These are phyloP conservation scores for Rhabdornis inornatus DNA, from an alignment of 2,113 vertebrate species.

Conservation along the genomic window DNA sequence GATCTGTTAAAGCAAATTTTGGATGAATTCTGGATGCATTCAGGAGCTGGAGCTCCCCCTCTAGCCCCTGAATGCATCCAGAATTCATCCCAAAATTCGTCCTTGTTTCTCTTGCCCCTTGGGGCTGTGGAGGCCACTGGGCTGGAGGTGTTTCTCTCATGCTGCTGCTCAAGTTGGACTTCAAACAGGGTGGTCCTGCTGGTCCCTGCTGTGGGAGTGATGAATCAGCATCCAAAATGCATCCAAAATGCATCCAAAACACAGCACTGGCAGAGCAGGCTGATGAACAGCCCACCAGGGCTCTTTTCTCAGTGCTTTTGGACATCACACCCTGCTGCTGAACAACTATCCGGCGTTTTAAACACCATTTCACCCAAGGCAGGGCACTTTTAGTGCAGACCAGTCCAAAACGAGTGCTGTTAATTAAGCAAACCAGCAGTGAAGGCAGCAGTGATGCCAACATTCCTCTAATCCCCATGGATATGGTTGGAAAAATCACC, in stretches of 20 bases:
- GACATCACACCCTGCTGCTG: not conserved
- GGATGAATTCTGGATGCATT: not conserved
- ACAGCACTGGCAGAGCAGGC: not conserved
- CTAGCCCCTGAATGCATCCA: not conserved
- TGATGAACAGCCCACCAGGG: not conserved
- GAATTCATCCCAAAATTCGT: not conserved
- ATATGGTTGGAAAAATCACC: rapidly evolving
- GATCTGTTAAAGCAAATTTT: not conserved
- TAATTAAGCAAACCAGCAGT: not conserved
- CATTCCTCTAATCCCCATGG: not conserved
- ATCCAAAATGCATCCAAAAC: not conserved
- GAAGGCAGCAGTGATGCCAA: not conserved
- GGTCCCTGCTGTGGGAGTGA: rapidly evolving
- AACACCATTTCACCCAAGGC: not conserved
- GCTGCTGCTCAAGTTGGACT: rapidly evolving
- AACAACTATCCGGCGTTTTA: not conserved
- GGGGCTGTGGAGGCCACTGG: not conserved
- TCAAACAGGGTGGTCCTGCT: no score
- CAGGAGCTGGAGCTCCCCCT: not conserved
- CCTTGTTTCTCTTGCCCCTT: not conserved
- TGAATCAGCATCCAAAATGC: not conserved
- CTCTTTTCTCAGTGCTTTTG: not conserved
- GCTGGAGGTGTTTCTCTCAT: rapidly evolving
- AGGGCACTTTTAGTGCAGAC: not conserved
- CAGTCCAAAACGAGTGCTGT: not conserved